phyloP scores from a whole-genome alignment of 2,797 vertebrate species.

The Syndactyla subalaris region DNA sequence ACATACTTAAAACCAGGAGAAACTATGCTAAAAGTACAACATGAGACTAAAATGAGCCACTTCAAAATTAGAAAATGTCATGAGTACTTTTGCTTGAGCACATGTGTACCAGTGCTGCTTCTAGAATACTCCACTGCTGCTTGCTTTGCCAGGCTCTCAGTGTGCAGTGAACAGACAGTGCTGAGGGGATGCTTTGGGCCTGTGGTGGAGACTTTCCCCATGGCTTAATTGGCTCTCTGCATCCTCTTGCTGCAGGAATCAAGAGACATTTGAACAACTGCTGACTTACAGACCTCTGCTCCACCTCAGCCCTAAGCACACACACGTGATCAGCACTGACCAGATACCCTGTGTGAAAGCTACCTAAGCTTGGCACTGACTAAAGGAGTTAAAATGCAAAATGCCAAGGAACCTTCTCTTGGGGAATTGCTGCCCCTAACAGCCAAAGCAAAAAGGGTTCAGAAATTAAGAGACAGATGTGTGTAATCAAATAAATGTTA shows the following conservation, averaged over 20 bases:
- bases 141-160: not conserved
- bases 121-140: not conserved
- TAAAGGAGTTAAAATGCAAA: not conserved
- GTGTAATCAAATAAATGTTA: not conserved
- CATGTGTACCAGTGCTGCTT: not conserved
- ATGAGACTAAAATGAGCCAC: not conserved
- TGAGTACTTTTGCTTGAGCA: not conserved
- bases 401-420: not conserved
- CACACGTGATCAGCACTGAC: not conserved
- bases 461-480: not conserved
- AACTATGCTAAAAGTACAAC: not conserved
- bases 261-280: fast-evolving
- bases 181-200: not conserved
- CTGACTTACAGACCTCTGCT: not conserved
- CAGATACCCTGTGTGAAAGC: not conserved
- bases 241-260: not conserved
- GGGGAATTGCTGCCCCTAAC: not conserved
- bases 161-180: not conserved
- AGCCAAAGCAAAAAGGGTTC: not conserved
- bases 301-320: not conserved
- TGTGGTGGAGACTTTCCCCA: fast-evolving
- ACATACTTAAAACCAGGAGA: not conserved
- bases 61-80: not conserved
- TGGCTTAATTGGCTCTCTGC: not conserved
- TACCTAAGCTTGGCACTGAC: not conserved